Evolutionary conservation across 2,797 vertebrate genomes (phyloP).

Genomic region (Acrossocheilus wenchowensis): DNA sequence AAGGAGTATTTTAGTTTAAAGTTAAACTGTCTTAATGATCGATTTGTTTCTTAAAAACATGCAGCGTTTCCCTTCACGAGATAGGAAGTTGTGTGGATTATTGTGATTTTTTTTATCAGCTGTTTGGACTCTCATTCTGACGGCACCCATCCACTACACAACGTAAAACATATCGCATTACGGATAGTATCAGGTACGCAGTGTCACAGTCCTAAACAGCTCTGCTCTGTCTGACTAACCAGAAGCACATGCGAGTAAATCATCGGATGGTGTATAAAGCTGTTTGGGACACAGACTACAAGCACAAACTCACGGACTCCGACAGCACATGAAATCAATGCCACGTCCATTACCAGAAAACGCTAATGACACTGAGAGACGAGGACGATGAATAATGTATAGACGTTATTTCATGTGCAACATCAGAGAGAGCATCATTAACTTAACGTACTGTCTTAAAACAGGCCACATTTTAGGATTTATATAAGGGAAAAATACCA

Average conservation of each 20-base stretch:
- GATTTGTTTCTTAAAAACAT: background rate
- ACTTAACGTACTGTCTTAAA: background rate
- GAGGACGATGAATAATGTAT: conserved; percentile 52
- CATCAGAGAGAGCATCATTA: conserved; percentile 19
- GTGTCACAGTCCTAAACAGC: conserved; percentile 15
- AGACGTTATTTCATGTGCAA: conserved; percentile 16
- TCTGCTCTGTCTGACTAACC: conserved; percentile 5
- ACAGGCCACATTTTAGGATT: background rate
- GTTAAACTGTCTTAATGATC: background rate
- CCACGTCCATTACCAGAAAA: conserved; percentile 54
- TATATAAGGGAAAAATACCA: background rate
- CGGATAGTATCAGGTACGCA: background rate
- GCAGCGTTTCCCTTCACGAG: background rate
- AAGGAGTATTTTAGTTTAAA: background rate
- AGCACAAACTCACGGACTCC: conserved; percentile 34
- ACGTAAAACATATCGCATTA: background rate
- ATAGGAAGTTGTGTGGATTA: background rate
- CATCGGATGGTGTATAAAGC: background rate
- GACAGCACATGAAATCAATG: conserved; percentile 45
- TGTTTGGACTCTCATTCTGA: background rate
- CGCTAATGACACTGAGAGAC: conserved; percentile 62
- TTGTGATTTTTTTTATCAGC: background rate
- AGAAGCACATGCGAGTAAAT: conserved; percentile 25
- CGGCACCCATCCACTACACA: background rate
- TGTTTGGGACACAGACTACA: conserved; percentile 29